Evolutionary conservation across 2,113 vertebrate genomes (phyloP).

Genomic region (Lonchura striata): DNA sequence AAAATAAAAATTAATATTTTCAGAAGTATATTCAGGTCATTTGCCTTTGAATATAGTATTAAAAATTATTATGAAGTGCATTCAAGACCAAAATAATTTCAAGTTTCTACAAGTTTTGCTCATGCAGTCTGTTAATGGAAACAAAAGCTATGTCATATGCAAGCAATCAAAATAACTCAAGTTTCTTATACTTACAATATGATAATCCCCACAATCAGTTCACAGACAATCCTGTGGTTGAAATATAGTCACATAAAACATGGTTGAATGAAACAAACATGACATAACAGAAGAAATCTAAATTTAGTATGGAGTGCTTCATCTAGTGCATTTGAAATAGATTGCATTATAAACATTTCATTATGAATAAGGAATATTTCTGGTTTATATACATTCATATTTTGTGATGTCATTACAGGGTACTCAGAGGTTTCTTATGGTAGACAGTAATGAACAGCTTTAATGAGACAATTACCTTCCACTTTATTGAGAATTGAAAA

Average conservation of each 20-base stretch:
- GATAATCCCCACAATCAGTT: constrained; percentile 8
- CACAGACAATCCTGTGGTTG: not conserved
- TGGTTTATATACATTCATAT: not conserved
- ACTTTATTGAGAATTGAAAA: not conserved
- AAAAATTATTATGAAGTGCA: not conserved
- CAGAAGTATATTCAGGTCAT: not conserved
- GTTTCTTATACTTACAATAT: not conserved
- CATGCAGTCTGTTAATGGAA: not conserved
- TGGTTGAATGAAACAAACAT: not conserved
- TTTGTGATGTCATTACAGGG: not conserved
- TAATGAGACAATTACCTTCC: not conserved
- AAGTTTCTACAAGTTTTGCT: not conserved
- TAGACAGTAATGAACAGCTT: not conserved
- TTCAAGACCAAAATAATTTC: not conserved
- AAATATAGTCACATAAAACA: not conserved
- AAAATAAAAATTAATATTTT: not conserved
- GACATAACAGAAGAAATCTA: not conserved
- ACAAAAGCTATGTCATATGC: not conserved
- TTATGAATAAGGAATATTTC: not conserved
- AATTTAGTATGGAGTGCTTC: not conserved
- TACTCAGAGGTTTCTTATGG: not conserved
- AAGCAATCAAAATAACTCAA: constrained; percentile 4
- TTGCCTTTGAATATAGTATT: not conserved
- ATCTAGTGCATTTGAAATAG: not conserved
- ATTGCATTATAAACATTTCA: not conserved